These are phyloP conservation scores for Polypedilum vanderplanki DNA, from an alignment of 1,140 invertebrate genomes.

Conservation along the genomic window DNA sequence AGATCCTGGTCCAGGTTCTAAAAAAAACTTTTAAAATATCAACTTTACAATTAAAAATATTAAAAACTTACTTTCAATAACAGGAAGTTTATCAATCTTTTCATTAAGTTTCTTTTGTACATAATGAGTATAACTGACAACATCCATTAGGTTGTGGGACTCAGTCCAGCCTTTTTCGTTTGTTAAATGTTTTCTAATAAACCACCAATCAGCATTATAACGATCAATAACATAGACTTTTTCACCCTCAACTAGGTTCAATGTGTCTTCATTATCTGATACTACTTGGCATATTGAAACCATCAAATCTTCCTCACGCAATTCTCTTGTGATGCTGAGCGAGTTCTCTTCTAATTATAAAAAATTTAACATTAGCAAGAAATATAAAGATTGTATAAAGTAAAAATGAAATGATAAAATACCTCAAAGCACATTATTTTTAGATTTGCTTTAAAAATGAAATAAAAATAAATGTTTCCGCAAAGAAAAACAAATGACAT, in stretches of 20 bases:
- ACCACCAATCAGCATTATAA: constrained; percentile 83
- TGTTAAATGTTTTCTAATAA: constrained; percentile 80
- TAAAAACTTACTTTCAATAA: constrained; percentile 76
- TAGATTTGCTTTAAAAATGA: not conserved
- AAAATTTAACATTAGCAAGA: not conserved
- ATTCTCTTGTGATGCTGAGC: constrained; percentile 40
- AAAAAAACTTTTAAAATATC: constrained; percentile 30
- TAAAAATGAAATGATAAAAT: not conserved
- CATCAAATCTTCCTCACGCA: constrained; percentile 67
- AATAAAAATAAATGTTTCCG: constrained; percentile 2
- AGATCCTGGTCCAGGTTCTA: constrained; percentile 69
- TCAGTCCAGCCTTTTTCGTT: constrained; percentile 89
- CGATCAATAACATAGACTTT: constrained; percentile 77
- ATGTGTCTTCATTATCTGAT: constrained; percentile 79
- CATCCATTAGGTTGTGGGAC: constrained; percentile 78
- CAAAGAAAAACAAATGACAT: not conserved
- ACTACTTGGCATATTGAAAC: constrained; percentile 78
- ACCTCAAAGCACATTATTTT: constrained; percentile 12
- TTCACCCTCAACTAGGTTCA: constrained; percentile 85
- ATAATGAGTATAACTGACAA: constrained; percentile 70
- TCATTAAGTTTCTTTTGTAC: constrained; percentile 81
- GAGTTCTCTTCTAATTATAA: constrained; percentile 17
- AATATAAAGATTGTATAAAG: not conserved
- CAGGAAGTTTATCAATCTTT: constrained; percentile 83
- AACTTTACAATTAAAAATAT: constrained; percentile 29